Base-by-base conservation (phyloP, 2,113 vertebrate genomes). In the Romanogobio albipinnatus region DNA sequence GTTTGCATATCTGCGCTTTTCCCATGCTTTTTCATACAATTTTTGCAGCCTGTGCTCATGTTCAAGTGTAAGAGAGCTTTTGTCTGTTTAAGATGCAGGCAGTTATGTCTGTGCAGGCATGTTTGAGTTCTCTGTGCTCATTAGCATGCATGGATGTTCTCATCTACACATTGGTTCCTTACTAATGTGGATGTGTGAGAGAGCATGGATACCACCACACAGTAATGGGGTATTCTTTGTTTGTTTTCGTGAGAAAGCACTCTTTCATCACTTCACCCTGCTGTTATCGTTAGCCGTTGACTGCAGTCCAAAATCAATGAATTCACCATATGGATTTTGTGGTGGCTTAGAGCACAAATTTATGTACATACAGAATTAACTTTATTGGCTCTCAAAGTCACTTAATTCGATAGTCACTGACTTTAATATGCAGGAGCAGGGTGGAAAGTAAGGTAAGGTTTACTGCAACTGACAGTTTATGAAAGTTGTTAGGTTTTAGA, bases 311-410 rank as follows among this genome's bases (percentile, higher is more conserved):
- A 43, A 87, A 80, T 87, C 86, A 81, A 87, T 84, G 83, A 80
- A 84, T 76, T 45, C 76, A 47, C 82, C 82, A 66, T 80, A 87
- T 87, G 82, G 86, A 87, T 84, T 84, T 47, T 78, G 76, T 73
- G 76, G 81, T 73, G 75, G 76, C 83, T 79, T 79, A 74, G 75
- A 77, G 70, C 76, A 84, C 86, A 87, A 87, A 87, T 84, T 87
- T 87, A 87, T 87, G 86, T 77, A 81, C 82, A 80, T 87, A 84
- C 59, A 9, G 77, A 87, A 80, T 85, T 43, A 80, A 68, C 64
- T 84, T 80, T 80, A 81, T 81, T 75, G 82, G 68, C 76, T 73
- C 64, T 80, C 86, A 84, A 80, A 85, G 56, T 73, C 76, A 71
- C 76, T 83, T 73, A 47, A 74, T 64, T 74, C 66, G 53, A 79